A percentile compares a stretch with the other conserved stretches of the same genome.
Conservation (phyloP, 2,797 vertebrate genomes). For the Limosa lapponica region DNA sequence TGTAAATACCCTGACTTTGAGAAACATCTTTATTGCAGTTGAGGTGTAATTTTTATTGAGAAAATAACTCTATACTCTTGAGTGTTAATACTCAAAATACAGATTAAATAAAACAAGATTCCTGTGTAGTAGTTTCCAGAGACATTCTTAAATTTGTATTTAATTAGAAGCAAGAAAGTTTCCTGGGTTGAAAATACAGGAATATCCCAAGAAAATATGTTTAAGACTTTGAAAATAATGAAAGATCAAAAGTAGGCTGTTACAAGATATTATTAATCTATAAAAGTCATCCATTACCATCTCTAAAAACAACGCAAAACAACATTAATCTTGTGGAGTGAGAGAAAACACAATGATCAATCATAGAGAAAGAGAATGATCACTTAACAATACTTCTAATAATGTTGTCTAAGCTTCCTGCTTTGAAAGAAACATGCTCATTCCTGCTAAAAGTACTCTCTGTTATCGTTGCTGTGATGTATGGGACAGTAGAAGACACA, state of each 20-base stretch:
- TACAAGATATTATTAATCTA: conserved; percentile 44
- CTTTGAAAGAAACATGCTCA: conserved; percentile 41
- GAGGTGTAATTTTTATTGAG: background rate
- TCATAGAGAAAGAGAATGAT: conserved; percentile 68
- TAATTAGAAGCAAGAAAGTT: background rate
- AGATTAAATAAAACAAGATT: background rate
- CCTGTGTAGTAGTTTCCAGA: background rate
- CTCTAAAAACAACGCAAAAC: conserved; percentile 62
- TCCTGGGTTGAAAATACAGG: background rate
- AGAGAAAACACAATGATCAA: conserved; percentile 74
- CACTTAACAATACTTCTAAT: conserved; percentile 71
- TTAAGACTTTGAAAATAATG: conserved; percentile 23
- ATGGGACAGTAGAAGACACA: conserved; percentile 23
- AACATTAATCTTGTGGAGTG: conserved; percentile 74
- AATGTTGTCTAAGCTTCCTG: conserved; percentile 39
- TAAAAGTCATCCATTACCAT: conserved; percentile 59
- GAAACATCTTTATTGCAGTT: background rate
- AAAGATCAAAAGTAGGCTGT: conserved; percentile 47
- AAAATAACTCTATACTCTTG: background rate
- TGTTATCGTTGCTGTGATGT: conserved; percentile 8
- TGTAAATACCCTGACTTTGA: background rate
- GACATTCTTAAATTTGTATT: background rate
- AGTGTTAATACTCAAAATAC: background rate
- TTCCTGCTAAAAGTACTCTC: conserved; percentile 28
- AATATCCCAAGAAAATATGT: background rate